Base-by-base conservation (phyloP, 2,888 invertebrate genomes). In the Drosophila testacea region DNA sequence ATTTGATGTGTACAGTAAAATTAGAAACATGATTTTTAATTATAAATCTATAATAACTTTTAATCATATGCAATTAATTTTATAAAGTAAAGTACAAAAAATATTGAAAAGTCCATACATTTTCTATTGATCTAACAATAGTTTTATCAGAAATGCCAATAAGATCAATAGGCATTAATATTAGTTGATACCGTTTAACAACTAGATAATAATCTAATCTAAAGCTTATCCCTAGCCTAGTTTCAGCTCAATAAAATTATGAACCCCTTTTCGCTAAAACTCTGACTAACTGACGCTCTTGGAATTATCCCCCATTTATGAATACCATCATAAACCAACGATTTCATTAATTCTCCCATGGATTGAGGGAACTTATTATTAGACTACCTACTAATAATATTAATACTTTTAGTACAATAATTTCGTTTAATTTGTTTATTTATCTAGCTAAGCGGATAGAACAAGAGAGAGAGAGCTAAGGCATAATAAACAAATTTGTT, bases 391-490 rank as follows among this genome's bases (percentile, higher is more conserved):
- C 67, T 73, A 66, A 56, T 70, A 73, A 63, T 85, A 81, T 83
- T 79, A 79, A 85, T 88, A 82, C 77, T 67, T 80, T 83, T 82
- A 82, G 77, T 71, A 84, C 77, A 73, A 82, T 83, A 85, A 83
- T 83, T 85, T 88, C 69, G 67, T 78, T 83, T 83, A 83, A 83
- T 83, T 88, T 83, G 83, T 83, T 83, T 80, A 83, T 83, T 88
- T 83, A 88, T 83, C 86, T 73, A 71, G 77, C 28, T 70, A 82
- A 77, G 52, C 72, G 55, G 27, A 52, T 30, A n/a, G 30, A n/a
- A n/a, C n/a, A n/a, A 44, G 50, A 11, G 51, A 27, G 28, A 34
- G 48, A n/a, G 38, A 52, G 47, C 62, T 38, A 11, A 56, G 52
- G 41, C 22, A 36, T 61, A 83, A 83, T 88, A 83, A 88, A 83